phyloP scores from a whole-genome alignment of 53 echinoderm and acorn worm species.

The Zoroaster sp. region DNA sequence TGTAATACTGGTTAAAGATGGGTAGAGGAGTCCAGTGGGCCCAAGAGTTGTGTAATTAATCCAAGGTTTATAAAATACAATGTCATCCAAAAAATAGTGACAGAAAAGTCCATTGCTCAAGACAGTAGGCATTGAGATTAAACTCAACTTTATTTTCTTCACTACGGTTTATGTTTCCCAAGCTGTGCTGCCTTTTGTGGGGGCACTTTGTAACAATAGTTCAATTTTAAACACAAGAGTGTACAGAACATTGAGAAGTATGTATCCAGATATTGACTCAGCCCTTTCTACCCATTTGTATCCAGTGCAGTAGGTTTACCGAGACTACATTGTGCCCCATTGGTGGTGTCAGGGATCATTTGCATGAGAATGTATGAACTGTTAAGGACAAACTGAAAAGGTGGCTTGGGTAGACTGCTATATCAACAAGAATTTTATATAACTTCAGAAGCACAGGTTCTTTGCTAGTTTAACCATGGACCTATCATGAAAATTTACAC shows the following conservation, averaged over 20 bases:
- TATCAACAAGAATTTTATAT: slow-evolving; percentile 25
- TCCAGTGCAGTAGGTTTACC: slow-evolving; percentile 13
- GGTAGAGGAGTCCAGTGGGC: too few species aligned
- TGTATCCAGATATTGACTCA: slow-evolving; percentile 11
- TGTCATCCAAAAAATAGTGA: too few species aligned
- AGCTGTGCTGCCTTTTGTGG: neutral
- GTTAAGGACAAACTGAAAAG: slow-evolving; percentile 25
- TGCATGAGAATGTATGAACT: slow-evolving; percentile 11
- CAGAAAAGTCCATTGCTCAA: too few species aligned
- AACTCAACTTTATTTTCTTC: neutral
- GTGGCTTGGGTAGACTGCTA: slow-evolving; percentile 32
- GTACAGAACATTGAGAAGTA: neutral
- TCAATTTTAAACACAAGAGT: neutral
- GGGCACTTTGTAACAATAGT: slow-evolving; percentile 19
- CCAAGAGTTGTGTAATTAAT: too few species aligned
- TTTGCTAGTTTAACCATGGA: neutral
- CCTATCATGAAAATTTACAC: neutral
- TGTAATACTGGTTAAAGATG: too few species aligned
- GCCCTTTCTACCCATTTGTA: neutral
- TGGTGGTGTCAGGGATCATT: neutral
- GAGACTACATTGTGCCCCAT: neutral
- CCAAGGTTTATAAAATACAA: too few species aligned
- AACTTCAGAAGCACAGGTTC: slow-evolving; percentile 8
- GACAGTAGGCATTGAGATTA: neutral
- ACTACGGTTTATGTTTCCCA: neutral